A percentile compares a stretch with the other conserved stretches of the same genome.
phyloP scores from a whole-genome alignment of 2,888 invertebrate species.

The Lasioglossum vierecki region DNA sequence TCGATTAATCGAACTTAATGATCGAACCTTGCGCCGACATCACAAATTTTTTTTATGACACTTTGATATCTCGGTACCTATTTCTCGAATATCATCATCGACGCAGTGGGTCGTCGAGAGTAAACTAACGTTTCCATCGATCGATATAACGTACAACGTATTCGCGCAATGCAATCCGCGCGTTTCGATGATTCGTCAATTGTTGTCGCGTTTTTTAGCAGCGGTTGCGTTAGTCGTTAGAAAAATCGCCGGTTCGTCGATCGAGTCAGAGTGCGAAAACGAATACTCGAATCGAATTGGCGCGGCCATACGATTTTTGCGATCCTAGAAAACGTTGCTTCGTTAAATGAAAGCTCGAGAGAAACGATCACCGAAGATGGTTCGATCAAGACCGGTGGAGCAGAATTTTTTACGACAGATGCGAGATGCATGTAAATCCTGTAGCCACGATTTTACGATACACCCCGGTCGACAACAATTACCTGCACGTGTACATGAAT shows the following conservation, averaged over 20 bases:
- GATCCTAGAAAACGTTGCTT: background rate
- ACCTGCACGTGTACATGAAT: background rate
- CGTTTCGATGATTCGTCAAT: background rate
- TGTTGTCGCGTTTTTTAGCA: background rate
- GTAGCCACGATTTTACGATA: background rate
- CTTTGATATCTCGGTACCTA: background rate
- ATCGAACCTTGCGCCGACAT: no score
- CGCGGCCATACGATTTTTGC: background rate
- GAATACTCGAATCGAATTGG: background rate
- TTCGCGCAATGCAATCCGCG: background rate
- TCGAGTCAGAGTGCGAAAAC: background rate
- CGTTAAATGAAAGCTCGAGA: conserved; percentile 14
- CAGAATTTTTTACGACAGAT: conserved; percentile 72
- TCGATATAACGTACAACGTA: background rate
- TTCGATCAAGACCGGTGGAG: conserved; percentile 37
- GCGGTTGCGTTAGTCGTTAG: background rate
- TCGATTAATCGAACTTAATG: no score
- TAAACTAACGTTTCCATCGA: background rate
- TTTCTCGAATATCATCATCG: background rate
- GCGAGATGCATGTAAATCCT: conserved; percentile 67
- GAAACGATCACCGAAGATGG: conserved; percentile 49
- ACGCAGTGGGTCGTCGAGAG: background rate
- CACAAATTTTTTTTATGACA: no score
- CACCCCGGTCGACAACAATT: background rate
- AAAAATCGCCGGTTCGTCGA: background rate